Evolutionary conservation across 2,113 vertebrate genomes (phyloP), one percentile per base, ranked within the genome.

Genomic region (Myiagra hebetior): DNA sequence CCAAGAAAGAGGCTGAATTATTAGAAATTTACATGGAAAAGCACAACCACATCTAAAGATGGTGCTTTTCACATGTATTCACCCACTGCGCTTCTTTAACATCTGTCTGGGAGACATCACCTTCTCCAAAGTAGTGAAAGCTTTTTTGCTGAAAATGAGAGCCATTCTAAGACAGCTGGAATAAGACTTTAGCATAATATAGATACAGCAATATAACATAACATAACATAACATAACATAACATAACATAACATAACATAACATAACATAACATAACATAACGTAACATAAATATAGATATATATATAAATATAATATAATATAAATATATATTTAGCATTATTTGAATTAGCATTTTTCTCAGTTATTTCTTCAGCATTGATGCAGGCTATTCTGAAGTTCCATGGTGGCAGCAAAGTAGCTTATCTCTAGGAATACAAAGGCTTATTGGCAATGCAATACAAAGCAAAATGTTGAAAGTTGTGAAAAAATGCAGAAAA

Each of bases 131-230:
- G 81, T 79, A 94, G 39, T 70, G 76, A 75, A 92, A 86, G 19
- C 3, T 92, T 97, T 95, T 96, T 68, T 87, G 72, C 57, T 95
- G 68, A 95, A 93, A 95, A 68, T 77, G 46, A 93, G 24, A 87
- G 9, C 52, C 37, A 76, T 93, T 92, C 11, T 42, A 85, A 95
- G 78, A 69, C 19, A 46, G 22, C 10, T 41, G 69, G 55, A 96
- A 93, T 53, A 83, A 88, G 37, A 72, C 73, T 69, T 87, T 49
- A 87, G 10, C 15, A n/a, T 60, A 78, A 52, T 44, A 35, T 59
- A 46, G 52, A 50, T 33, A 47, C 31, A 60, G 6, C 10, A 37
- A 37, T 37, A 37, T 37, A 37, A 37, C 10, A 37, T 37, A 37
- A 37, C 10, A 10, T 37, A 37, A 37, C 10, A 10, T 37, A 37